These are phyloP conservation scores for Aporrectodea caliginosa DNA, from an alignment of 1,140 invertebrate species.

Conservation along the genomic window DNA sequence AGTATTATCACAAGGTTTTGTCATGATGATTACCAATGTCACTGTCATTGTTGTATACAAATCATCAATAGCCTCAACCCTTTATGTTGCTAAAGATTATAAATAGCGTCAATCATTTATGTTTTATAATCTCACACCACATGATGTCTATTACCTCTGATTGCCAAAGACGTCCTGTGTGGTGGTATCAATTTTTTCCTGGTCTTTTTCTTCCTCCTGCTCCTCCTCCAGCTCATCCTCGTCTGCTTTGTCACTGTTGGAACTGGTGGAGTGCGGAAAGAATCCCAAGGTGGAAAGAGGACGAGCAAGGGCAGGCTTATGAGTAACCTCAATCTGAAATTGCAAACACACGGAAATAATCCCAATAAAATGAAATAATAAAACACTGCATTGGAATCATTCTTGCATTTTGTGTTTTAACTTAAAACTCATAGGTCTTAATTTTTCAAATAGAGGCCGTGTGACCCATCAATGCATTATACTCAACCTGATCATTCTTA, in stretches of 20 bases:
- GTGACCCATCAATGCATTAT: too few relatives aligned
- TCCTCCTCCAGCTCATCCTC: not conserved
- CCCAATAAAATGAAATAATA: not conserved
- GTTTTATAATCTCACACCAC: not conserved
- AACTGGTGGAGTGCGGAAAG: not conserved
- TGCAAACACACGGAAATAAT: too few relatives aligned
- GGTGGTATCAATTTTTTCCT: not conserved
- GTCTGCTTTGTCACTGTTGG: not conserved
- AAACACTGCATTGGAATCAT: not conserved
- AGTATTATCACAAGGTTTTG: too few relatives aligned
- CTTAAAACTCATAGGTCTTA: not conserved
- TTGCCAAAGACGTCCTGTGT: not conserved
- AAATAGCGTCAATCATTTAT: not conserved
- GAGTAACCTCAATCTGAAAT: too few relatives aligned
- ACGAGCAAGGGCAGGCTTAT: not conserved
- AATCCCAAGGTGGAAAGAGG: not conserved
- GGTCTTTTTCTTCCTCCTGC: not conserved
- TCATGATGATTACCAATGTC: not conserved
- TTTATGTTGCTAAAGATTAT: not conserved
- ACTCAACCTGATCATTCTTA: too few relatives aligned
- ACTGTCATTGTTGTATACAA: not conserved
- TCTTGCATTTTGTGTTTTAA: not conserved
- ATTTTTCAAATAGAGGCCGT: not conserved
- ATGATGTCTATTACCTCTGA: not conserved
- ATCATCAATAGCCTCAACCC: not conserved